phyloP scores from a whole-genome alignment of 1,140 invertebrate genomes.

The Hesperophylax magnus region DNA sequence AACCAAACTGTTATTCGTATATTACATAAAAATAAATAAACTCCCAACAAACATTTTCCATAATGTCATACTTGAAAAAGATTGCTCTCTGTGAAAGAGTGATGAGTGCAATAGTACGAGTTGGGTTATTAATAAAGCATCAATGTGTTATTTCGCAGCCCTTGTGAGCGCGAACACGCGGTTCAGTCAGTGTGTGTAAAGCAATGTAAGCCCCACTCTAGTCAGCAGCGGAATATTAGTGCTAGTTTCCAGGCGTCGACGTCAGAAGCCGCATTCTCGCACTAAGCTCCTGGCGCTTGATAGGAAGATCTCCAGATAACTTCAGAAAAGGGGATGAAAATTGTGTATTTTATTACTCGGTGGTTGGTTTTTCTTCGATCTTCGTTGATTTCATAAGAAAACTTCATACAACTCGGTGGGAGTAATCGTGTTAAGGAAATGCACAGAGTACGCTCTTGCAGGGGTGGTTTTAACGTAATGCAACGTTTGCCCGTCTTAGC shows the following conservation, averaged over 20 bases:
- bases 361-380: conserved; percentile 11
- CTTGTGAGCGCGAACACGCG: no score
- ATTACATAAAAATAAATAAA: no score
- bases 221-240: background rate
- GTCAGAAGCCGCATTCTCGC: background rate
- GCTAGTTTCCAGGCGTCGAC: background rate
- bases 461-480: background rate
- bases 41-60: no score
- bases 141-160: no score
- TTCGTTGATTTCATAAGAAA: background rate
- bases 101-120: no score
- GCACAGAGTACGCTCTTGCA: background rate
- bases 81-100: no score
- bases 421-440: background rate
- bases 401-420: conserved; percentile 10
- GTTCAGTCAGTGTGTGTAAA: no score
- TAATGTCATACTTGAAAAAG: no score
- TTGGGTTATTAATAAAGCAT: no score
- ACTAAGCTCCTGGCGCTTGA: background rate
- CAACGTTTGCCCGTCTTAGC: background rate
- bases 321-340: background rate
- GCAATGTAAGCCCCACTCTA: no score
- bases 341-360: background rate
- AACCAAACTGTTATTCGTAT: no score
- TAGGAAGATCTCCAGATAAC: background rate